Base-by-base conservation (phyloP, 1,140 invertebrate species). In the Zaprionus camerounensis region DNA sequence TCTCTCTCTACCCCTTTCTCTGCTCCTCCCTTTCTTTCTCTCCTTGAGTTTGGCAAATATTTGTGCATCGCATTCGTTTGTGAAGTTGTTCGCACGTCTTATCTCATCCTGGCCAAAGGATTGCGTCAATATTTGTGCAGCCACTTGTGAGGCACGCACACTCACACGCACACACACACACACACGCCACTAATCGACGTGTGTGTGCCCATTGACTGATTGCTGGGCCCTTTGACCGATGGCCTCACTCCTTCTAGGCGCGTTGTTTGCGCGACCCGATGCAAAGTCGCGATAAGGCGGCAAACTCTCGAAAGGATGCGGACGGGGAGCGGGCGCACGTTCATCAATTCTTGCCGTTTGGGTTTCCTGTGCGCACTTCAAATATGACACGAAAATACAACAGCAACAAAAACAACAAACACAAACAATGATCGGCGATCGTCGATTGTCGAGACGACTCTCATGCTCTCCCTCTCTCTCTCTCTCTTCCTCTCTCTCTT, bases 151-250 rank as follows among this genome's bases (percentile, higher is more conserved):
- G 80, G 76, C 83, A 82, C 74, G 71, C 62, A 36, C 64, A 28
- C 51, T 6, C 24, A 24, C 0, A 24, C 76, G 78, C 74, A 67
- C 62, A 34, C 64, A 22, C 53, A 7, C 38, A 7, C 17, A 31
- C 53, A 7, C 38, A 7, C 17, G 28, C 31, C 9, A 22, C n/a
- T 12, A 12, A 17, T 53, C 44, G 17, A 38, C 49, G n/a, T 34
- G 17, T 63, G 71, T 85, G 71, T 79, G 83, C 65, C 56, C 81
- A 87, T 90, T 88, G 84, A 85, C 78, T 90, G 84, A 90, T 86
- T 86, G 61, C 74, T 64, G 71, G 72, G 49, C 57, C 57, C 34
- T 82, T 82, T 82, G 82, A 87, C 58, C 82, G 83, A 87, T 82
- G 74, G 82, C 66, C 69, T 34, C n/a, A 20, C 15, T 41, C 20